Conservation (phyloP, 2,888 invertebrate species). For the Rhabditoides inermis region DNA sequence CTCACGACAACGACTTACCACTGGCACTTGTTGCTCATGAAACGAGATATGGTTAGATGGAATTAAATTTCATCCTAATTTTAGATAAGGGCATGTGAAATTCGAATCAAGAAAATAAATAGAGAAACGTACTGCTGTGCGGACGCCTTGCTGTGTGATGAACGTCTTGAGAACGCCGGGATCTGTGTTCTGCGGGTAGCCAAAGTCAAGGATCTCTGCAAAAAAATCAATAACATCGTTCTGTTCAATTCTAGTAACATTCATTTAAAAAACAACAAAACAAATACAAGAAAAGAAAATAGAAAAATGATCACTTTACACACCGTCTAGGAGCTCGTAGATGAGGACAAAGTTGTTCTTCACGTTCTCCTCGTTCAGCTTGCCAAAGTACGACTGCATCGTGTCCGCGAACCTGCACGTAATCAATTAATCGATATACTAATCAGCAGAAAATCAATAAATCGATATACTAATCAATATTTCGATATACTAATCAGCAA, state of each 20-base stretch:
- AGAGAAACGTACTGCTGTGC: slow-evolving; percentile 44
- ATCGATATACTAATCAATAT: too few relatives aligned
- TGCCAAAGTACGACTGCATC: slow-evolving; percentile 97
- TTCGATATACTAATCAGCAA: too few relatives aligned
- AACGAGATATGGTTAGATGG: not conserved
- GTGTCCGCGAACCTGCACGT: slow-evolving; percentile 79
- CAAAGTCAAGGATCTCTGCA: slow-evolving; percentile 94
- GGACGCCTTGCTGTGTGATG: slow-evolving; percentile 95
- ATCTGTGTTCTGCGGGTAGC: slow-evolving; percentile 98
- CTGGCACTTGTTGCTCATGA: slow-evolving; percentile 23
- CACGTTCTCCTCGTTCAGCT: slow-evolving; percentile 98
- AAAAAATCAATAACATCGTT: not conserved
- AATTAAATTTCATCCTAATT: not conserved
- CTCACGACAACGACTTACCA: slow-evolving; percentile 18
- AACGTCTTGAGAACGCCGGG: slow-evolving; percentile 97
- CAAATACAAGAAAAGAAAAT: too few relatives aligned
- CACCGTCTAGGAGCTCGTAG: slow-evolving; percentile 86
- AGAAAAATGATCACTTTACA: too few relatives aligned
- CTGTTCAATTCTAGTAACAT: not conserved
- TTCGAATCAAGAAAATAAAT: not conserved
- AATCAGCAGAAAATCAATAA: too few relatives aligned
- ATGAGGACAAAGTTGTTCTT: slow-evolving; percentile 99
- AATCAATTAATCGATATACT: too few relatives aligned
- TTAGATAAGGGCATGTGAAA: not conserved
- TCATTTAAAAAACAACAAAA: slow-evolving; percentile 1